Conservation (phyloP, 2,797 vertebrate species). For the Arremon aurantiirostris region DNA sequence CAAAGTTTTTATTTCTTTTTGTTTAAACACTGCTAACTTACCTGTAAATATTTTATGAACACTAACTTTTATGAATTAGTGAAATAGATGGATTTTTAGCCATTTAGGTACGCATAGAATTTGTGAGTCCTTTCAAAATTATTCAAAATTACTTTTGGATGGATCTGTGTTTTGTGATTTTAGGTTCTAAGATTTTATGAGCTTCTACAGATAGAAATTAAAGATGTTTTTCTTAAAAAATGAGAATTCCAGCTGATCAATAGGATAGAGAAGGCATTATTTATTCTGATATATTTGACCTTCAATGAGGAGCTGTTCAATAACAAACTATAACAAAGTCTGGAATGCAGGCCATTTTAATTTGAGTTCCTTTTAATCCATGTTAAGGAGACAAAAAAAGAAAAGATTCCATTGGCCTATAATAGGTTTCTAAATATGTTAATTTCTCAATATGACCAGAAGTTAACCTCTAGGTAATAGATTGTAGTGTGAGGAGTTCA, state of each 20-base stretch:
- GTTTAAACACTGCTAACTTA: background rate
- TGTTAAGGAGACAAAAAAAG: background rate
- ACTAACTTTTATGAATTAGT: background rate
- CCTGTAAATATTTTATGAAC: background rate
- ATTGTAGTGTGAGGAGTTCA: background rate
- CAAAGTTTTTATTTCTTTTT: background rate
- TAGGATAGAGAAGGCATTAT: background rate
- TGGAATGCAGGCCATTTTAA: background rate
- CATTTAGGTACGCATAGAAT: background rate
- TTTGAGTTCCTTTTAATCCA: background rate
- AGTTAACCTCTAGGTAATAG: background rate
- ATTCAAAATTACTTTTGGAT: background rate
- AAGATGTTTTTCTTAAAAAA: background rate
- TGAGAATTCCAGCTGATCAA: background rate
- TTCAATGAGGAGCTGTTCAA: background rate
- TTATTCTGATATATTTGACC: background rate
- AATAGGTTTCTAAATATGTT: background rate
- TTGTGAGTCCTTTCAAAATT: background rate
- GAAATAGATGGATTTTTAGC: background rate
- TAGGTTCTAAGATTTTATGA: background rate
- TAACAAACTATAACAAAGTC: background rate
- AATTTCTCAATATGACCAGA: background rate
- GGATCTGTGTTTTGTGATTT: background rate
- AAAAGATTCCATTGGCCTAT: rapidly evolving
- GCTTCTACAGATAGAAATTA: background rate